A percentile compares a stretch with the other conserved stretches of the same genome.
These are phyloP conservation scores for Burhinus oedicnemus DNA, from an alignment of 2,113 vertebrate genomes.

Conservation along the genomic window DNA sequence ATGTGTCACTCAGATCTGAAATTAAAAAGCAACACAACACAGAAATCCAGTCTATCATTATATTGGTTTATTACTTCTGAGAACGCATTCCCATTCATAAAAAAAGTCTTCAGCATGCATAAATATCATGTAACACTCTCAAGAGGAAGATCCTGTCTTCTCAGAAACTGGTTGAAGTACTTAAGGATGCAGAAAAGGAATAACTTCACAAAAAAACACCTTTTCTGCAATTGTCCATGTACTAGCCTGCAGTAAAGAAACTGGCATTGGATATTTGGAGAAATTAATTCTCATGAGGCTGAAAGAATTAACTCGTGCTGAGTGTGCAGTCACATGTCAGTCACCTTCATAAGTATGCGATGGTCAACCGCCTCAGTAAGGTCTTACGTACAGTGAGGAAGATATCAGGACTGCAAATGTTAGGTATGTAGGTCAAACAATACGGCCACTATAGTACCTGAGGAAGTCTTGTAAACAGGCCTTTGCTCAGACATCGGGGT, in stretches of 20 bases:
- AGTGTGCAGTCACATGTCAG: rapidly evolving
- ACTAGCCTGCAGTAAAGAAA: not conserved
- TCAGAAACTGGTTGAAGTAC: not conserved
- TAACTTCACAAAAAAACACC: not conserved
- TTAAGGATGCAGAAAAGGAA: not conserved
- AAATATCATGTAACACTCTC: not conserved
- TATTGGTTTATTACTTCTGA: not conserved
- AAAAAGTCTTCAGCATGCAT: not conserved
- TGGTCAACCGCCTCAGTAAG: not conserved
- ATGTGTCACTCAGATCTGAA: not conserved
- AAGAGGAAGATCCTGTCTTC: not conserved
- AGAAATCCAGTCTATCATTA: not conserved
- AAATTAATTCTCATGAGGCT: not conserved
- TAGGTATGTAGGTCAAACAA: not conserved
- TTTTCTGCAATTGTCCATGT: not conserved
- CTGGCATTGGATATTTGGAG: not conserved
- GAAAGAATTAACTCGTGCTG: not conserved
- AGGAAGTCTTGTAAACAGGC: not conserved
- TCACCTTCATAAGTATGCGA: rapidly evolving
- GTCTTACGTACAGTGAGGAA: not conserved
- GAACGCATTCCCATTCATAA: not conserved
- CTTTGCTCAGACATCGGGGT: not conserved
- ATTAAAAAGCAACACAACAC: not conserved
- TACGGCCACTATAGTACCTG: not conserved
- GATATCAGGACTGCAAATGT: not conserved